Evolutionary conservation across 1,140 invertebrate genomes (phyloP), one percentile per base, ranked within the genome.

Genomic region (Diabrotica undecimpunctata): DNA sequence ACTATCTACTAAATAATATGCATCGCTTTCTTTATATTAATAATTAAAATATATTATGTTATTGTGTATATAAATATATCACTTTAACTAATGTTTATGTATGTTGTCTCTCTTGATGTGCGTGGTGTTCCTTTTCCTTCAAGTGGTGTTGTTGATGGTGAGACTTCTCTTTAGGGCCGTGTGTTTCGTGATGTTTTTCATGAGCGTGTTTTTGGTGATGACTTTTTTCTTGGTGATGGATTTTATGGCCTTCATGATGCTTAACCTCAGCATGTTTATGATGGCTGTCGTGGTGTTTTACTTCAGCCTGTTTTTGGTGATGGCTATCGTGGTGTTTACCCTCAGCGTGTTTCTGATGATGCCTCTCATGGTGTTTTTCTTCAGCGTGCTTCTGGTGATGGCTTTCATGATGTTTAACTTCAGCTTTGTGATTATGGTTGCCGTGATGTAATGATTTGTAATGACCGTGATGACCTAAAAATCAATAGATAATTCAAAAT

Each of bases 51-150:
- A 25, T 25, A 25, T 25, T 25, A 25, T 25, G 25, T 25, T 25
- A 25, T 25, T 25, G 25, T 25, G 4, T 25, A 2, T 25, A n/a
- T n/a, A n/a, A 25, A 25, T 25, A 25, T 25, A 25, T 4, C 25
- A 25, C 25, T 25, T 25, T 25, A 4, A 25, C 25, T 25, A 25
- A 25, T 25, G 25, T 25, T 25, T 25, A 25, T 4, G 12, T n/a
- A 41, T 59, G 57, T 13, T 39, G 57, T 12, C 46, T 59, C 56
- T 58, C 56, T 6, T 58, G 56, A 58, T 38, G 56, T 12, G 36
- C 11, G 9, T 37, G 9, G 35, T 58, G 25, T 11, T 58, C 35
- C 6, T 36, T 37, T 0, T n/a, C 36, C 10, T 59, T 10, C 38
- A 41, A 13, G 8, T 57, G 8, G 25, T 57, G 55, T 12, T 25